Evolutionary conservation across 2,888 invertebrate genomes (phyloP).

Genomic region (Hesperia comma): DNA sequence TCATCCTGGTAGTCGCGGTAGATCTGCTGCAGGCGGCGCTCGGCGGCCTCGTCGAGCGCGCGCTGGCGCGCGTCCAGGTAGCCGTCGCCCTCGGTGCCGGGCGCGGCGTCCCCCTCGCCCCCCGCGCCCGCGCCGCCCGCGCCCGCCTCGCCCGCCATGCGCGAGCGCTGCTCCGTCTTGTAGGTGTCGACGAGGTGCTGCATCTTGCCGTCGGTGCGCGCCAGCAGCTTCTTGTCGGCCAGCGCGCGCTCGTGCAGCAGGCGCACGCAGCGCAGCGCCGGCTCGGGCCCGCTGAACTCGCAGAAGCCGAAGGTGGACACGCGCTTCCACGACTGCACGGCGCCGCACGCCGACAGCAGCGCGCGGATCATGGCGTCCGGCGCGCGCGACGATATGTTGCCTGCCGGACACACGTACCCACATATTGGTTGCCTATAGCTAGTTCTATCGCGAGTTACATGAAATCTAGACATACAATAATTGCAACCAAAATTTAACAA

Average conservation of each 20-base stretch:
- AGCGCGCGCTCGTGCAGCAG: conserved; percentile 96
- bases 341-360: conserved; percentile 96
- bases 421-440: too few species aligned
- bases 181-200: conserved; percentile 96
- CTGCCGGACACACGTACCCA: conserved; percentile 52
- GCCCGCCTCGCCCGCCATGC: conserved; percentile 3
- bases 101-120: conserved; percentile 83
- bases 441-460: too few species aligned
- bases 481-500: too few species aligned
- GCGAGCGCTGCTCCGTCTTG: conserved; percentile 85
- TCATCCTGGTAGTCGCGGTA: conserved; percentile 92
- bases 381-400: conserved; percentile 96
- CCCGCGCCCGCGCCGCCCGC: conserved; percentile 48
- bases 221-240: conserved; percentile 96
- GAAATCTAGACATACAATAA: too few species aligned
- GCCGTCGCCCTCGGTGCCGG: conserved; percentile 60
- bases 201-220: conserved; percentile 98
- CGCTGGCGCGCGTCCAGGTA: conserved; percentile 91
- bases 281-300: conserved; percentile 96
- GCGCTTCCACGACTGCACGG: conserved; percentile 98
- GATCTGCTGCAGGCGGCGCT: conserved; percentile 90
- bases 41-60: conserved; percentile 89
- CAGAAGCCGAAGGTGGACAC: conserved; percentile 99
- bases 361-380: conserved; percentile 97
- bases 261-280: conserved; percentile 96